These are phyloP conservation scores for Diadumene lineata DNA, from an alignment of 92 coral and sea anemone species.

Conservation along the genomic window DNA sequence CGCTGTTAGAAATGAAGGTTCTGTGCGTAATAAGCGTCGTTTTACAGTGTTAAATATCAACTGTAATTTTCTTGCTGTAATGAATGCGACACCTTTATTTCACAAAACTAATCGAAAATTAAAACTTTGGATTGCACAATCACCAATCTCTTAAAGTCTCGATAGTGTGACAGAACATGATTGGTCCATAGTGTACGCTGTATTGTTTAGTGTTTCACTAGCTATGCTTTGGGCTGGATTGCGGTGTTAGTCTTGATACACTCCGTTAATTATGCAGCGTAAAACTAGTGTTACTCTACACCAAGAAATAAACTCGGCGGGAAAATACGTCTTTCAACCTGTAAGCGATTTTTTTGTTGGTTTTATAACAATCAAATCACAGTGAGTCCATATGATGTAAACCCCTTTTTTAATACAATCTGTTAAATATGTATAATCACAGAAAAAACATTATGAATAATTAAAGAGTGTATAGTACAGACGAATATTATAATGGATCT, in stretches of 20 bases:
- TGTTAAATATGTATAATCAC: background rate
- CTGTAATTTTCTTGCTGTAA: background rate
- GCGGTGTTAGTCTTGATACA: background rate
- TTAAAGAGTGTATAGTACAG: background rate
- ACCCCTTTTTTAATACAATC: too few relatives aligned
- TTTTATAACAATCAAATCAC: too few relatives aligned
- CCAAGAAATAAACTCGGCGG: too few relatives aligned
- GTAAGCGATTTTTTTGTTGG: too few relatives aligned
- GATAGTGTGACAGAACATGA: background rate
- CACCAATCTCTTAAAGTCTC: slow-evolving; percentile 10
- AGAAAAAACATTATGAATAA: background rate
- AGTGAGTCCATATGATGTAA: too few relatives aligned
- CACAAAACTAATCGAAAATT: slow-evolving; percentile 3
- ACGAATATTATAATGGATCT: too few relatives aligned
- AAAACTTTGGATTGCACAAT: background rate
- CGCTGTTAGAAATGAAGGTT: background rate
- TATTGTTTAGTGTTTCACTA: background rate
- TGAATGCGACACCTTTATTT: slow-evolving; percentile 5
- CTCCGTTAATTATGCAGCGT: slow-evolving; percentile 4
- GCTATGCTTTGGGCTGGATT: background rate
- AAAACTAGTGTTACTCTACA: too few relatives aligned
- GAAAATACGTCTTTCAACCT: too few relatives aligned
- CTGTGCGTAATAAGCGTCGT: background rate
- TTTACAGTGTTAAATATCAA: background rate
- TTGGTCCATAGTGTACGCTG: background rate